Evolutionary conservation across 2,113 vertebrate genomes (phyloP).

Genomic region (Oreochromis niloticus): DNA sequence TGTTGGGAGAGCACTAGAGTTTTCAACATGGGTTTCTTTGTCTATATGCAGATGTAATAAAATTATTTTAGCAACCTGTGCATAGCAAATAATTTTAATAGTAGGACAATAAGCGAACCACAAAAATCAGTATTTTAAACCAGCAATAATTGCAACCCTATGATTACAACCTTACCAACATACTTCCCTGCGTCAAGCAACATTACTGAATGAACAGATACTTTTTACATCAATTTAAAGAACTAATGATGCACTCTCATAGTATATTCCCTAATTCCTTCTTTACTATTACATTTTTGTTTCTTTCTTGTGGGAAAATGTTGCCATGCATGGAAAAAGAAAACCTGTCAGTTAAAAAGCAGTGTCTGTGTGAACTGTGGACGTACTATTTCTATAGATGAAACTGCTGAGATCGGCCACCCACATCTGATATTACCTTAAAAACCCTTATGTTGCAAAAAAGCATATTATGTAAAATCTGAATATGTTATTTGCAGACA

Average conservation of each 20-base stretch:
- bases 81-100: neutral
- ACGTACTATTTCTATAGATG: neutral
- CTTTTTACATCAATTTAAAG: neutral
- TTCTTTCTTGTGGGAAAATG: neutral
- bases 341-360: neutral
- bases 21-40: neutral
- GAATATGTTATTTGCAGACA: neutral
- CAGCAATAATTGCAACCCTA: neutral
- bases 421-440: neutral
- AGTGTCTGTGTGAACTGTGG: neutral
- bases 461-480: neutral
- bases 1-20: neutral
- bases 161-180: neutral
- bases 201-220: neutral
- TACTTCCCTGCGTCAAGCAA: neutral
- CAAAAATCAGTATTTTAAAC: neutral
- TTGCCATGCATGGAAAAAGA: neutral
- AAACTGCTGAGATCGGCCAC: neutral
- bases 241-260: neutral
- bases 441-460: neutral
- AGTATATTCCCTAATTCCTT: neutral
- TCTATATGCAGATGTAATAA: neutral
- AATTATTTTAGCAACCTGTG: neutral
- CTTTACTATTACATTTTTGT: neutral
- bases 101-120: neutral